Conservation (phyloP, 2,888 invertebrate genomes). For the Artemia sinica region DNA sequence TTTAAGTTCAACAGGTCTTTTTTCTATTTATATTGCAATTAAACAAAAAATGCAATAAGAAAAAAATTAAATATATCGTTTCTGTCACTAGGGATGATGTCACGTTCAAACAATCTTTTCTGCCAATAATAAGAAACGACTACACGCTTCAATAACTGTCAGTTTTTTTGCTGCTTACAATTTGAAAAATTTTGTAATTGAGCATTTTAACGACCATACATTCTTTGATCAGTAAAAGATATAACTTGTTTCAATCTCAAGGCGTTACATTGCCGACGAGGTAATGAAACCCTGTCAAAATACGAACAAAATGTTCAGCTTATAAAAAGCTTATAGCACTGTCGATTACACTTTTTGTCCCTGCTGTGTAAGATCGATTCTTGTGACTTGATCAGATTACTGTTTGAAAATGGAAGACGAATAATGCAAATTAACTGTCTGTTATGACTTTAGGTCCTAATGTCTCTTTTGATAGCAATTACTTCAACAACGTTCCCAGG, state of each 20-base stretch:
- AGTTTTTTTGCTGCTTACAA: background rate
- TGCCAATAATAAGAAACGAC: too few species aligned
- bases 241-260: background rate
- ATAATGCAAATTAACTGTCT: slow-evolving; percentile 12
- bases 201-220: background rate
- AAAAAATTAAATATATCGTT: too few species aligned
- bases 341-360: background rate
- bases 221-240: background rate
- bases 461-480: slow-evolving; percentile 13
- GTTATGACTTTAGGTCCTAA: slow-evolving; percentile 11
- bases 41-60: too few species aligned
- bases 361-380: slow-evolving; percentile 6
- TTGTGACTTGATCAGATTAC: slow-evolving; percentile 1
- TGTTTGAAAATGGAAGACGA: slow-evolving; percentile 12
- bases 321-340: background rate
- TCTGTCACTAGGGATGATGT: too few species aligned
- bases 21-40: too few species aligned
- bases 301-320: slow-evolving; percentile 1
- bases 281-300: slow-evolving; percentile 11
- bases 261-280: background rate
- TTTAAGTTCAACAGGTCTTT: too few species aligned
- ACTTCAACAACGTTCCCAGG: background rate
- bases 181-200: background rate
- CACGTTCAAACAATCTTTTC: too few species aligned
- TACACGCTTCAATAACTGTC: too few species aligned